Base-by-base conservation (phyloP, 2,797 vertebrate species). In the Diceros bicornis region DNA sequence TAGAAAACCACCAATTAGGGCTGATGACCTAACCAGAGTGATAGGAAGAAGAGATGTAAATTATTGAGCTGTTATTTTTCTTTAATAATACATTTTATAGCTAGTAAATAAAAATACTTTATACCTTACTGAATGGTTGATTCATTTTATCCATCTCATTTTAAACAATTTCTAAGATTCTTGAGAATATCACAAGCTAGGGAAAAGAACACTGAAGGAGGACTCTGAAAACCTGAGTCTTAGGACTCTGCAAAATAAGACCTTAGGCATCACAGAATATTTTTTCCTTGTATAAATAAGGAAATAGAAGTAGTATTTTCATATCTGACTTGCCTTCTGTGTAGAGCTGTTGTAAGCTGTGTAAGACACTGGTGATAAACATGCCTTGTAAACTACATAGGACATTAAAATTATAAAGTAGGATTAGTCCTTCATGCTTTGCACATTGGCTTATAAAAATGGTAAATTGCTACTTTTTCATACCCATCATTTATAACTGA, bases 361-460 rank as follows among this genome's bases (percentile, higher is more conserved):
- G 55, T 52, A 78, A 44, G 77, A 85, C 50, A 59, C 25, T 29
- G 55, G 37, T 88, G 83, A 93, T 93, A 95, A 95, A 91, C 32
- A 69, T 55, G 62, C 23, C 86, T 93, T 94, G 50, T 93, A 94
- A 97, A 96, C 62, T 89, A 34, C 27, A 83, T 21, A 93, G 41
- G 62, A 69, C 61, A 86, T 95, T 97, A 93, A 93, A 91, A 95
- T 95, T 89, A 94, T 62, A 77, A 97, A 93, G 79, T 66, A 57
- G 74, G 52, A 61, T 97, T 61, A 94, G 83, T 93, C 86, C 74
- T 96, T 97, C 94, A 95, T 97, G 88, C 91, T 94, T 92, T 95
- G 62, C 0, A 0, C 89, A 84, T 52, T 79, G 82, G 78, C 82
- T 81, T 94, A 89, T 94, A 97, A 97, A 97, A 96, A 64, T 52